Evolutionary conservation across 2,888 invertebrate species (phyloP), one percentile per base, ranked within the genome.

Genomic region (Miltochrista miniata): DNA sequence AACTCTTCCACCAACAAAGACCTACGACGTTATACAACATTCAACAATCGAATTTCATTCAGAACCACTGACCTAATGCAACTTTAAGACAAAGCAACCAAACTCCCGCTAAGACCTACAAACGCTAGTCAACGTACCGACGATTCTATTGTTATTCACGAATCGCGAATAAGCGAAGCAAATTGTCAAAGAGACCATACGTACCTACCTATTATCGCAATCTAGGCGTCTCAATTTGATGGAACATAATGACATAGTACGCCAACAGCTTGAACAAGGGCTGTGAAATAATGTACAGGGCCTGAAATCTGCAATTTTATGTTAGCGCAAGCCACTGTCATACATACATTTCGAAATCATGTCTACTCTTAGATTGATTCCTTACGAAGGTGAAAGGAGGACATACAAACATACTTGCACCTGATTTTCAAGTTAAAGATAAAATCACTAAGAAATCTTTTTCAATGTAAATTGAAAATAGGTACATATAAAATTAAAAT

Each of bases 61-160:
- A 12, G 41, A 15, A 42, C 30, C 37, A 43, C 33, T 35, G 43
- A 53, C 54, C 54, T 55, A 41, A 49, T 39, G 48, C 35, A 43
- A 38, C 48, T 9, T 14, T 13, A 1, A 11, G 11, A 40, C 45
- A 43, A 40, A 43, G n/a, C 12, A 18, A 42, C 13, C n/a, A 38
- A 41, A 31, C 41, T 18, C 31, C 38, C 34, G 33, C 46, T 39
- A 38, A 48, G 34, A 43, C 15, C 9, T 18, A 30, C 35, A 54
- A 51, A 56, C 41, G 33, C 39, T 54, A 61, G 55, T 56, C 49
- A 61, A 67, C 79, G 82, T 78, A 79, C 78, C 24, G 18, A 80
- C 78, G 81, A 83, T 85, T 86, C 86, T 84, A 86, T 87, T 87
- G 86, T 87, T 77, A 67, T 71, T 72, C 62, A 58, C 47, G 68